phyloP scores from a whole-genome alignment of 2,888 invertebrate species.

The Alviniconcha strummeri region DNA sequence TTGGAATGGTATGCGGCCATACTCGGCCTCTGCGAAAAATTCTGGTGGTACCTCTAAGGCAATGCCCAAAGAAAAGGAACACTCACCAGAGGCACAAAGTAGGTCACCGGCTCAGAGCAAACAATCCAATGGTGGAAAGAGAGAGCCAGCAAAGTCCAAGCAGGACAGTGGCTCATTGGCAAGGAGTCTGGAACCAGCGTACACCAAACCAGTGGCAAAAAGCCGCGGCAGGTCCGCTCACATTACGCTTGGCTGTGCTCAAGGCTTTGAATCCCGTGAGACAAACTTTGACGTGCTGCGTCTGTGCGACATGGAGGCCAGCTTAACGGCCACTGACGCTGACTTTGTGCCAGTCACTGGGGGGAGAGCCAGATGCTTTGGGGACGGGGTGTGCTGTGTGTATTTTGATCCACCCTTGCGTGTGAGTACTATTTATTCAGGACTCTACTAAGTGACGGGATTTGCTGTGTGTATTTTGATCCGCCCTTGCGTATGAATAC shows the following conservation, averaged over 20 bases:
- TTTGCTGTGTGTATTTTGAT: conserved; percentile 44
- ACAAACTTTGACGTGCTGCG: conserved; percentile 47
- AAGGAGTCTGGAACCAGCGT: neutral
- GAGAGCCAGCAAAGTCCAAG: neutral
- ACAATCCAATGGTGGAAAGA: conserved; percentile 11
- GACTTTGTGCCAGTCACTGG: conserved; percentile 34
- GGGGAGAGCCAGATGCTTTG: conserved; percentile 41
- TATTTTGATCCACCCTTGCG: conserved; percentile 41
- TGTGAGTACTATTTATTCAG: conserved; percentile 37
- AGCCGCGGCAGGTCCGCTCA: conserved; percentile 54
- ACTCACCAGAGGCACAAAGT: neutral
- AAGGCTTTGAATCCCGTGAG: conserved; percentile 43
- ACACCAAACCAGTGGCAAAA: conserved; percentile 11
- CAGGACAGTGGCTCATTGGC: neutral
- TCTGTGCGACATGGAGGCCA: conserved; percentile 42
- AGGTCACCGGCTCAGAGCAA: neutral
- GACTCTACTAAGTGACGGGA: conserved; percentile 40
- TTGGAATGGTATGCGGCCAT: conserved; percentile 41
- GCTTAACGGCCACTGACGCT: neutral
- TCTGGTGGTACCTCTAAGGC: neutral
- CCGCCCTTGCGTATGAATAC: conserved; percentile 34
- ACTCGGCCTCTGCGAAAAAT: neutral
- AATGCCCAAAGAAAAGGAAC: neutral
- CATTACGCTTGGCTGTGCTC: conserved; percentile 54
- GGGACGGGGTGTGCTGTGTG: conserved; percentile 43